A percentile compares a stretch with the other conserved stretches of the same genome.
Evolutionary conservation across 2,113 vertebrate species (phyloP).

Genomic region (Burhinus bistriatus): DNA sequence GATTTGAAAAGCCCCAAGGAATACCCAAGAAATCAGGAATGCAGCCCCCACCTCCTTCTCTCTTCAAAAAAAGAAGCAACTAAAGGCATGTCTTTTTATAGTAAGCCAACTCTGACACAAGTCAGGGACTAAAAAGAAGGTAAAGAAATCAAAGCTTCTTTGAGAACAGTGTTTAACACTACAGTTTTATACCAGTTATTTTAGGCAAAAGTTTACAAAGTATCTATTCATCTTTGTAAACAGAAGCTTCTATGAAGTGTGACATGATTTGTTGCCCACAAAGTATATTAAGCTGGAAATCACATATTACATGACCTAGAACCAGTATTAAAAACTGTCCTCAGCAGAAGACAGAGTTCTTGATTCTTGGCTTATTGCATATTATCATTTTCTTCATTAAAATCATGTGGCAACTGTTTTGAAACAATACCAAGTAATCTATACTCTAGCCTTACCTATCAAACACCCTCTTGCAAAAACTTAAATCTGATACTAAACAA

Average conservation of each 20-base stretch:
- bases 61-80: background rate
- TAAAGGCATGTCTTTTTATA: background rate
- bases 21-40: slow-evolving; percentile 9
- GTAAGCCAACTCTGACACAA: slow-evolving; percentile 9
- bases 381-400: background rate
- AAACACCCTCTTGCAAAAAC: background rate
- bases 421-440: background rate
- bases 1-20: background rate
- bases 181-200: slow-evolving; percentile 19
- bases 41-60: background rate
- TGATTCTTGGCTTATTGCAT: background rate
- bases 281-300: slow-evolving; percentile 31
- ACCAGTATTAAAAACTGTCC: background rate
- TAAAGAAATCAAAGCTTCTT: slow-evolving; percentile 52
- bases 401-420: background rate
- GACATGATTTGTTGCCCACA: slow-evolving; percentile 21
- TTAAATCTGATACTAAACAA: background rate
- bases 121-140: background rate
- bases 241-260: background rate
- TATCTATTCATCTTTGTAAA: slow-evolving; percentile 42
- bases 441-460: background rate
- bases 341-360: background rate
- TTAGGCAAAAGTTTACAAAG: slow-evolving; percentile 47
- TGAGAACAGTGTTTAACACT: slow-evolving; percentile 25
- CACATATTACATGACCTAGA: background rate